Evolutionary conservation across 2,797 vertebrate genomes (phyloP), one percentile per base, ranked within the genome.

Genomic region (Malurus splendens): DNA sequence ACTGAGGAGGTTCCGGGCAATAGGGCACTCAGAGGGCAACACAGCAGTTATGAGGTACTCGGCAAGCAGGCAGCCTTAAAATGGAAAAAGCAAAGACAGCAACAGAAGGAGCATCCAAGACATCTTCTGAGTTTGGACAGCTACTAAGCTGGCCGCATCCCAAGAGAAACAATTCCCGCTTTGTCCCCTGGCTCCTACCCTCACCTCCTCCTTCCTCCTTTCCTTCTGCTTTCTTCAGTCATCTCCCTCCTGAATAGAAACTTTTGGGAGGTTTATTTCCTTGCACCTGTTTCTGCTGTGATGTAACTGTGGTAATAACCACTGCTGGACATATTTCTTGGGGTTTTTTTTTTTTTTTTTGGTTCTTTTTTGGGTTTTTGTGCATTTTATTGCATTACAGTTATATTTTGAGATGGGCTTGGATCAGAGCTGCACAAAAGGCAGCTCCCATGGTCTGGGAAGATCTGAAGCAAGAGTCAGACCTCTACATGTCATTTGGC

Each of bases 231-330:
- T 89, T 90, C 81, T 92, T 94, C 82, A 71, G 75, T 84, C 77
- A 81, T 88, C 52, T 90, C 77, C 87, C 94, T 82, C 52, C 80
- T 86, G 94, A 93, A 88, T 66, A 92, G 86, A 90, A 90, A 84
- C 82, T 87, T 95, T 73, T 84, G 88, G 82, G 93, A 95, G 76
- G 85, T 75, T 92, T 89, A 94, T 93, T 96, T 96, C 94, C 96
- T 93, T 95, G 94, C 95, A 96, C 95, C 94, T 95, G 96, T 90
- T 94, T 92, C 90, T 93, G 74, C 78, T 87, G 92, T 94, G 94
- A 94, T 87, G 76, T 95, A 95, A 94, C 89, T 82, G 71, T 25
- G n/a, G 90, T 84, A 94, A 94, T 94, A 94, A 82, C 83, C 82
- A 80, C 86, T 92, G 48, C 45, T 93, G 73, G 86, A 91, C 82